These are phyloP conservation scores for Gnatocerus cornutus DNA, from an alignment of 2,888 invertebrate genomes.

Conservation along the genomic window DNA sequence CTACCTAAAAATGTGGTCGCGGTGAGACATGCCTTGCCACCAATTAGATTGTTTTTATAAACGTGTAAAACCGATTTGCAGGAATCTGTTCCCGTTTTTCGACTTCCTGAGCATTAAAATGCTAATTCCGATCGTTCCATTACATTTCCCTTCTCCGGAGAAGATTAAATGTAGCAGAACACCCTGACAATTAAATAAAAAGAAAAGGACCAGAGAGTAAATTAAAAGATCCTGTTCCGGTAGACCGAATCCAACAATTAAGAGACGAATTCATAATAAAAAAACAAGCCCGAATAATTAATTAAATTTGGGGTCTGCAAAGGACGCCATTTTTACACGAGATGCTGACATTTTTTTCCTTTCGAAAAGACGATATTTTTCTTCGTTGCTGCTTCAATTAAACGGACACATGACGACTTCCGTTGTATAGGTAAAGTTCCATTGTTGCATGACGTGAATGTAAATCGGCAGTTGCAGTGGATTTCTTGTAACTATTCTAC, in stretches of 20 bases:
- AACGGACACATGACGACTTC: background rate
- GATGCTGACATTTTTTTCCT: background rate
- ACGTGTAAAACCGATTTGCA: background rate
- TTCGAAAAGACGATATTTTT: too few species aligned
- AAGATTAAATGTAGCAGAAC: slow-evolving; percentile 21
- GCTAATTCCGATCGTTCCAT: slow-evolving; percentile 15
- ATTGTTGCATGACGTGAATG: slow-evolving; percentile 16
- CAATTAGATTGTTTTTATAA: background rate
- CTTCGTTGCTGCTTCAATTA: background rate
- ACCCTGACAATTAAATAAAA: slow-evolving; percentile 23
- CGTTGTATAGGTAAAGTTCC: background rate
- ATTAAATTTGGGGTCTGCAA: background rate
- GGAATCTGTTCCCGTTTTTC: slow-evolving; percentile 2
- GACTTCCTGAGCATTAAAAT: slow-evolving; percentile 8
- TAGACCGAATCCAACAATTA: slow-evolving; percentile 23
- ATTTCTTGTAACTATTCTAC: slow-evolving; percentile 1
- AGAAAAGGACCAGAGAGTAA: slow-evolving; percentile 7
- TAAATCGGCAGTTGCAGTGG: slow-evolving; percentile 6
- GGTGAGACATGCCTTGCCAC: background rate
- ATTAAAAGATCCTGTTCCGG: slow-evolving; percentile 26
- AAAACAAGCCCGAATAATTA: slow-evolving; percentile 8
- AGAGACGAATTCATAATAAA: slow-evolving; percentile 18
- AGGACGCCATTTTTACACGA: too few species aligned
- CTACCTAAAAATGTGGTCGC: too few species aligned
- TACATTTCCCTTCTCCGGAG: background rate